Conservation (phyloP, 2,113 vertebrate species). For the Porphyrio hochstetteri region DNA sequence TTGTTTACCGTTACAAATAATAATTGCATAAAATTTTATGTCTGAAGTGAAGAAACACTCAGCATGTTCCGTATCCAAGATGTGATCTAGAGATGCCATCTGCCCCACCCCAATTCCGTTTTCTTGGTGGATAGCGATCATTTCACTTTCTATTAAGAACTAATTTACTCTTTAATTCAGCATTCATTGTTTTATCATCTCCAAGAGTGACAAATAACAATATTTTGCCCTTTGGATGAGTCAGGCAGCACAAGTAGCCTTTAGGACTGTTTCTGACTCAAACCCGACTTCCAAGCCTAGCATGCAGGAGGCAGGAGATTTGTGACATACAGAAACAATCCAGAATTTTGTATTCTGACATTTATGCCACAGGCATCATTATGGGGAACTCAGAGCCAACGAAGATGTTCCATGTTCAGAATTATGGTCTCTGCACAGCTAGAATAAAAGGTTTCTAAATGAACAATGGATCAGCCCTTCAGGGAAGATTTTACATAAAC, state of each 20-base stretch:
- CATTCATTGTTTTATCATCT: background rate
- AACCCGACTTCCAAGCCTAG: background rate
- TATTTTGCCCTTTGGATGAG: background rate
- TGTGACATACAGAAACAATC: background rate
- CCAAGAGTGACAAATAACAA: background rate
- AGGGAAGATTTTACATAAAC: background rate
- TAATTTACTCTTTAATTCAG: background rate
- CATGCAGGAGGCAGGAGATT: background rate
- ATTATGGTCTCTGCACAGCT: background rate
- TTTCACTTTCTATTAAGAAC: background rate
- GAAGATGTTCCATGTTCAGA: background rate
- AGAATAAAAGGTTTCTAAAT: background rate
- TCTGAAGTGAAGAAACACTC: background rate
- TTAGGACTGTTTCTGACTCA: background rate
- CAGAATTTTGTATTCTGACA: background rate
- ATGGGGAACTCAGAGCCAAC: background rate
- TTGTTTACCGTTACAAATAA: background rate
- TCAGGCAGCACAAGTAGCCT: background rate
- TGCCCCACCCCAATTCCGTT: rapidly evolving
- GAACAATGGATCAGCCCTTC: background rate
- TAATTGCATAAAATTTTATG: background rate
- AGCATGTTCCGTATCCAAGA: background rate
- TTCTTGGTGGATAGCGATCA: background rate
- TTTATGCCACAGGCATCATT: background rate
- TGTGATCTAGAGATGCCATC: background rate